Conservation (phyloP, 2,888 invertebrate species). For the Drosophila demipolita region DNA sequence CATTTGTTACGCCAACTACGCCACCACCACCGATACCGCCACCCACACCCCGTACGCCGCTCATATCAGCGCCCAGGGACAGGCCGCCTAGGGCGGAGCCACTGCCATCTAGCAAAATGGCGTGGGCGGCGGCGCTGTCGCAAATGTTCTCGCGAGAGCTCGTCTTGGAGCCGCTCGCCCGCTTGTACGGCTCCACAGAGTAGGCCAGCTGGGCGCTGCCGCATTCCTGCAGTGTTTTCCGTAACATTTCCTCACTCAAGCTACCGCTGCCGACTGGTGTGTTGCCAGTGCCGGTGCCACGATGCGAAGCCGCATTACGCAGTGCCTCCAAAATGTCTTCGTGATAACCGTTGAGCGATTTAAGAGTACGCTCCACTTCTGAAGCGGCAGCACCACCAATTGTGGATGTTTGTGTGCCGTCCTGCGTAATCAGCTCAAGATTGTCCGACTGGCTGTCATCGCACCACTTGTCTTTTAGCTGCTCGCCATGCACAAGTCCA, state of each 20-base stretch:
- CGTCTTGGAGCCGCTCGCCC: conserved; percentile 85
- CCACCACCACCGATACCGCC: conserved; percentile 41
- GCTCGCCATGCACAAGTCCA: conserved; percentile 90
- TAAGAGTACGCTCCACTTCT: conserved; percentile 94
- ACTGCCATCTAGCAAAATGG: conserved; percentile 85
- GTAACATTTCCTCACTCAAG: conserved; percentile 89
- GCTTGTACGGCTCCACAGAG: conserved; percentile 87
- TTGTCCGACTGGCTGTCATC: conserved; percentile 90
- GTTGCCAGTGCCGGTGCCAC: conserved; percentile 87
- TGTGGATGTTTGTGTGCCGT: conserved; percentile 88
- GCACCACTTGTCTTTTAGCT: conserved; percentile 91
- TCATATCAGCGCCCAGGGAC: conserved; percentile 76
- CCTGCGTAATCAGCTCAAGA: conserved; percentile 89
- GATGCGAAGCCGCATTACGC: conserved; percentile 91
- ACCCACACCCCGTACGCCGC: conserved; percentile 51
- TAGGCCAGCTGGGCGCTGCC: conserved; percentile 85
- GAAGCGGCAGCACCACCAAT: conserved; percentile 88
- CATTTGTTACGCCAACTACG: conserved; percentile 41
- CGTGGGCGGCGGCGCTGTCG: conserved; percentile 87
- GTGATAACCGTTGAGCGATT: conserved; percentile 96
- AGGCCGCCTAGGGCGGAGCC: conserved; percentile 64
- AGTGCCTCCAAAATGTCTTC: conserved; percentile 96
- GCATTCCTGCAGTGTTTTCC: conserved; percentile 89
- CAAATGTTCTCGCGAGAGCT: conserved; percentile 91
- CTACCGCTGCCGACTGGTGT: conserved; percentile 88